phyloP scores from a whole-genome alignment of 2,888 invertebrate species.

The Aricia artaxerxes region DNA sequence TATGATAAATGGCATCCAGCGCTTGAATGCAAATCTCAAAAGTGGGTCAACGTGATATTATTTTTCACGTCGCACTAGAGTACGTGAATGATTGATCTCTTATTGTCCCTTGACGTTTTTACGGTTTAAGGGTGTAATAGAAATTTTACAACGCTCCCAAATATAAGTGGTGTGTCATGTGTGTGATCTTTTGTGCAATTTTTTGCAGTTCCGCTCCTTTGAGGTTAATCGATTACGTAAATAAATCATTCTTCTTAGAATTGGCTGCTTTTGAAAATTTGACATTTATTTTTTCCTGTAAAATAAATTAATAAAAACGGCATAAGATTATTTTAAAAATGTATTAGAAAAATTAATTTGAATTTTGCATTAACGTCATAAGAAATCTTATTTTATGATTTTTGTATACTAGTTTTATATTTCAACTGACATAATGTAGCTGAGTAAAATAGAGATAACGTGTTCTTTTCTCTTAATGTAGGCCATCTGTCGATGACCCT shows the following conservation, averaged over 20 bases:
- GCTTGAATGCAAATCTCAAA: constrained; percentile 75
- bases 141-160: constrained; percentile 56
- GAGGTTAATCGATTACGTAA: constrained; percentile 60
- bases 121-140: constrained; percentile 44
- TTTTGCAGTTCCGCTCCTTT: constrained; percentile 71
- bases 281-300: background rate
- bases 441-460: background rate
- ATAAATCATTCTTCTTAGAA: constrained; percentile 41
- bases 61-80: constrained; percentile 66
- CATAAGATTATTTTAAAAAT: background rate
- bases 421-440: background rate
- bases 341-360: no score
- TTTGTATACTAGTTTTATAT: background rate
- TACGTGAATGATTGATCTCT: constrained; percentile 73
- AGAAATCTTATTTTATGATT: background rate
- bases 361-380: no score
- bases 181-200: constrained; percentile 42
- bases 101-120: constrained; percentile 51
- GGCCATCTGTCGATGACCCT: background rate
- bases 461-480: background rate
- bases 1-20: constrained; percentile 70
- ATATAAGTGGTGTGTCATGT: constrained; percentile 35
- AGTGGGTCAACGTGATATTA: constrained; percentile 73
- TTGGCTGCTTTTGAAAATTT: constrained; percentile 28
- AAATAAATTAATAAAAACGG: background rate